Evolutionary conservation across 2,888 invertebrate species (phyloP).

Genomic region (Tanypteryx hageni): DNA sequence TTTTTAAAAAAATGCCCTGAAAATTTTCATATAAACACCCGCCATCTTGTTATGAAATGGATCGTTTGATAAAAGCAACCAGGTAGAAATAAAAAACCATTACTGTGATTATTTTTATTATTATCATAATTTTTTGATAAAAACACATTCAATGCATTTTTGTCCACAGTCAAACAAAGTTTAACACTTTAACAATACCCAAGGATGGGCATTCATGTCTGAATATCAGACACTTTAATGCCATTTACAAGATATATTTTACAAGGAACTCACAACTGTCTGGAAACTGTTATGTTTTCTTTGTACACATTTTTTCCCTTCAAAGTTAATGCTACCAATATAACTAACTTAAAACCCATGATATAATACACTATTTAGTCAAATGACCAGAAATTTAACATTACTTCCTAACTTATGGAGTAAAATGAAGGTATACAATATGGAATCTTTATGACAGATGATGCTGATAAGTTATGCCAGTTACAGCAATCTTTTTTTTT

Average conservation of each 20-base stretch:
- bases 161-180: conserved; percentile 64
- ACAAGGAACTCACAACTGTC: conserved; percentile 62
- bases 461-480: conserved; percentile 36
- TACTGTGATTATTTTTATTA: conserved; percentile 50
- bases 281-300: conserved; percentile 58
- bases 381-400: conserved; percentile 61
- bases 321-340: conserved; percentile 59
- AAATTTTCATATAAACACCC: too few relatives aligned
- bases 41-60: too few relatives aligned
- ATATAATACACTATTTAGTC: conserved; percentile 62
- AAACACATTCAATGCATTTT: conserved; percentile 61
- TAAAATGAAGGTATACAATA: conserved; percentile 48
- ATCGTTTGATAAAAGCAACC: too few relatives aligned
- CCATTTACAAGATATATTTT: conserved; percentile 57
- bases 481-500: not conserved
- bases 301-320: conserved; percentile 62
- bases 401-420: conserved; percentile 54
- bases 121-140: conserved; percentile 61
- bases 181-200: conserved; percentile 64
- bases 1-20: too few relatives aligned
- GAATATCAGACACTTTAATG: conserved; percentile 62
- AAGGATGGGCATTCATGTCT: conserved; percentile 58
- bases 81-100: not conserved
- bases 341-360: conserved; percentile 57
- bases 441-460: conserved; percentile 39